Evolutionary conservation across 92 coral and sea anemone species (phyloP).

Genomic region (Palythoa heliodiscus): DNA sequence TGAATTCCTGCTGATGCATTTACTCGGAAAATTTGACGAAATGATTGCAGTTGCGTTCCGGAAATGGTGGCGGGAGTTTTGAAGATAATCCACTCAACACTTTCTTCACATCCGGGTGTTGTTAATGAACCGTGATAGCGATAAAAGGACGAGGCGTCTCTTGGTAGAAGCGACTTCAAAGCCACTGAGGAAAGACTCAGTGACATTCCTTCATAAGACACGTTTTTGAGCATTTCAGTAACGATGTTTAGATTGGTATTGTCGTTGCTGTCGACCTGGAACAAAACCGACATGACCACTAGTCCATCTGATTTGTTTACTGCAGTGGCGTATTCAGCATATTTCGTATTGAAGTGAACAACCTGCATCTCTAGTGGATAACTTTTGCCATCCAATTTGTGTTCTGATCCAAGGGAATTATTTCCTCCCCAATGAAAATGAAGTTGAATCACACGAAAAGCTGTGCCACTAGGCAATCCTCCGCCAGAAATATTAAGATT

Average conservation of each 20-base stretch:
- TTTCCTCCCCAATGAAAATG: slow-evolving; percentile 89
- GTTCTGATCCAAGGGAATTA: slow-evolving; percentile 81
- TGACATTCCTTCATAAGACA: slow-evolving; percentile 44
- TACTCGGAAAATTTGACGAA: slow-evolving; percentile 51
- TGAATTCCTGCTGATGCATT: slow-evolving; percentile 40
- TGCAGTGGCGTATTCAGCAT: slow-evolving; percentile 49
- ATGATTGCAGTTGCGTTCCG: slow-evolving; percentile 53
- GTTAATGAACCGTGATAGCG: slow-evolving; percentile 91
- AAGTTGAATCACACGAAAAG: slow-evolving; percentile 57
- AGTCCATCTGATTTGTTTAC: slow-evolving; percentile 60
- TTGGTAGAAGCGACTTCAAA: slow-evolving; percentile 64
- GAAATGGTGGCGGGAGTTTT: slow-evolving; percentile 68
- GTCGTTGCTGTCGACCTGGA: slow-evolving; percentile 39
- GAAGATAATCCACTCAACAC: slow-evolving; percentile 90
- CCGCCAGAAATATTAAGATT: slow-evolving; percentile 67
- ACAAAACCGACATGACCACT: slow-evolving; percentile 65
- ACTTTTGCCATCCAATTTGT: slow-evolving; percentile 67
- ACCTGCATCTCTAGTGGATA: slow-evolving; percentile 88
- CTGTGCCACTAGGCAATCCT: slow-evolving; percentile 42
- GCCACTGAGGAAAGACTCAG: slow-evolving; percentile 40
- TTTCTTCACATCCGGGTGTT: slow-evolving; percentile 84
- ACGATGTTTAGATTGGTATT: slow-evolving; percentile 59
- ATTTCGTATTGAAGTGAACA: slow-evolving; percentile 72
- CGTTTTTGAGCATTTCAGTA: slow-evolving; percentile 48
- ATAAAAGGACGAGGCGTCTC: slow-evolving; percentile 58